Evolutionary conservation across 2,113 vertebrate species (phyloP).

Genomic region (Gavia stellata): DNA sequence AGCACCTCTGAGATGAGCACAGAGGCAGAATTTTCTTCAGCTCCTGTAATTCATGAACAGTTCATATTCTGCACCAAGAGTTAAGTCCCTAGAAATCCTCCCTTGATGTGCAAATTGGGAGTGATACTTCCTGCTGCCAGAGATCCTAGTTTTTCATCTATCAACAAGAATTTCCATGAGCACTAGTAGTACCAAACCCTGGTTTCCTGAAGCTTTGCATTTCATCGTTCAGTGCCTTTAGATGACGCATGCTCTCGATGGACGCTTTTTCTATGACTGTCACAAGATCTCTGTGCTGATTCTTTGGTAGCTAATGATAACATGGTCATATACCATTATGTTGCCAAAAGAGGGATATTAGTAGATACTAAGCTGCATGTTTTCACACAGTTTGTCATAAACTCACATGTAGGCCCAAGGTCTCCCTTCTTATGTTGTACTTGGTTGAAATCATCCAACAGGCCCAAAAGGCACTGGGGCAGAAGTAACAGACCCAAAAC

Average conservation of each 20-base stretch:
- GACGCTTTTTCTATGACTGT: background rate
- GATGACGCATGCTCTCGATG: background rate
- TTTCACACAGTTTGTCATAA: background rate
- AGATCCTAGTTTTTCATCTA: background rate
- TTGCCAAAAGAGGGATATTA: background rate
- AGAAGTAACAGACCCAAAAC: background rate
- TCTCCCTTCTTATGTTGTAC: background rate
- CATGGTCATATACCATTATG: rapidly evolving
- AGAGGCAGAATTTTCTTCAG: background rate
- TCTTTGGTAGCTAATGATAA: background rate
- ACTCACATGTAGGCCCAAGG: background rate
- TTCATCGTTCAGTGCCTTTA: background rate
- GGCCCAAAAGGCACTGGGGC: background rate
- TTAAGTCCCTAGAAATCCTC: background rate
- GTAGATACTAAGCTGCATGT: background rate
- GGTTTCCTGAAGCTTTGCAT: background rate
- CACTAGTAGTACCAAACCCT: background rate
- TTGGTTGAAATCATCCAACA: background rate
- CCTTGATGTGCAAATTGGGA: background rate
- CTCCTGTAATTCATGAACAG: background rate
- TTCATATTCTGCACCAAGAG: background rate
- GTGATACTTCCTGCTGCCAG: background rate
- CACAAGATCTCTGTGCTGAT: background rate
- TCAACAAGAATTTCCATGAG: background rate
- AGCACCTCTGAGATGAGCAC: background rate